These are phyloP conservation scores for Dryobota labecula DNA, from an alignment of 2,888 invertebrate genomes.

Conservation along the genomic window DNA sequence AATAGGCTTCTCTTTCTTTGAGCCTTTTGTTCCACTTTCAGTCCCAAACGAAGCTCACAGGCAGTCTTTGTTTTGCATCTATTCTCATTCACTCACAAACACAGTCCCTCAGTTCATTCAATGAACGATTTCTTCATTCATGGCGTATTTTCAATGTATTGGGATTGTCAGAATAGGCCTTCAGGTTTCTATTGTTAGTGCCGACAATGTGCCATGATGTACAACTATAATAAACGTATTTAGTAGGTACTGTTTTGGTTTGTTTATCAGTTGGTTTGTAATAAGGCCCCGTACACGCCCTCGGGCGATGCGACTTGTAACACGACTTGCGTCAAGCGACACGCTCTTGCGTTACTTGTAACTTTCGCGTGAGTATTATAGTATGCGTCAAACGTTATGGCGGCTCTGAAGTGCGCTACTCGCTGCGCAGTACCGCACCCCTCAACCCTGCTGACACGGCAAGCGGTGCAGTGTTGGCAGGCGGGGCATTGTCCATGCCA, in stretches of 20 bases:
- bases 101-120: conserved; percentile 13
- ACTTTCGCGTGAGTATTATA: too few species aligned
- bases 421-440: too few species aligned
- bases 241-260: background rate
- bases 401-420: too few species aligned
- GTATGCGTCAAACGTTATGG: too few species aligned
- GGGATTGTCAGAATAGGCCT: conserved; percentile 14
- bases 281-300: too few species aligned
- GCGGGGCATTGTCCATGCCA: too few species aligned
- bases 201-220: conserved; percentile 20
- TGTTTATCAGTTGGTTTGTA: conserved; percentile 8
- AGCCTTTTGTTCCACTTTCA: conserved; percentile 29
- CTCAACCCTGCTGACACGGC: too few species aligned
- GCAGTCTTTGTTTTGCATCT: conserved; percentile 31
- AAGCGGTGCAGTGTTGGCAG: too few species aligned
- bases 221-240: conserved; percentile 2
- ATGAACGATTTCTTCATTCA: conserved; percentile 42
- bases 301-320: too few species aligned
- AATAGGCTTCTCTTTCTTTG: conserved; percentile 15
- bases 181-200: conserved; percentile 27
- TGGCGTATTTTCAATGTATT: conserved; percentile 39
- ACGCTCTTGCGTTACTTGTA: too few species aligned
- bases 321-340: too few species aligned
- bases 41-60: conserved; percentile 10
- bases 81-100: conserved; percentile 33